These are phyloP conservation scores for Cylloceria caligata DNA, from an alignment of 2,888 invertebrate species.

Conservation along the genomic window DNA sequence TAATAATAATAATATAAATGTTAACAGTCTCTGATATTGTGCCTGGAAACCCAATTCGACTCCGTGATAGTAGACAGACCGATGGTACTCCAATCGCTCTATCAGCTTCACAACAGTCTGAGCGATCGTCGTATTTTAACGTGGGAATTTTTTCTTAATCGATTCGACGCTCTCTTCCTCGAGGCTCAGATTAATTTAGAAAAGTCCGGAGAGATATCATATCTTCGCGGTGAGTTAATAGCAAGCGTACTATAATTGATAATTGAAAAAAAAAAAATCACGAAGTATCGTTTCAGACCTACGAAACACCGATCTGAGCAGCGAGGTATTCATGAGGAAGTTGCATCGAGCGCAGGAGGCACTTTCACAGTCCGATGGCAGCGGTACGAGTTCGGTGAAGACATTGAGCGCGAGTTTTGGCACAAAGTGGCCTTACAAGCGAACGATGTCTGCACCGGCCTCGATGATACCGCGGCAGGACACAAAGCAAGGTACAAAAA, in stretches of 20 bases:
- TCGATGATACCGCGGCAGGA: conserved; percentile 92
- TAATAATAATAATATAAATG: conserved; percentile 51
- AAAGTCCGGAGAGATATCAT: conserved; percentile 93
- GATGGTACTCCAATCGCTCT: conserved; percentile 97
- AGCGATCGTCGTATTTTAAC: conserved; percentile 95
- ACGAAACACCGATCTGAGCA: conserved; percentile 94
- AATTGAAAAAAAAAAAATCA: not conserved
- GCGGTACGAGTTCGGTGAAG: conserved; percentile 87
- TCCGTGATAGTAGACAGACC: conserved; percentile 98
- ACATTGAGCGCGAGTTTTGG: conserved; percentile 95
- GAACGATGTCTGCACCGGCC: conserved; percentile 97
- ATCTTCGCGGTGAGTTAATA: conserved; percentile 89
- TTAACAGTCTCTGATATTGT: conserved; percentile 93
- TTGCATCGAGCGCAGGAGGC: conserved; percentile 96
- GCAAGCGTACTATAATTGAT: not conserved
- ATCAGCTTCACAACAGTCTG: conserved; percentile 96
- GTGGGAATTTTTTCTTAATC: conserved; percentile 99
- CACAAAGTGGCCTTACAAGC: conserved; percentile 97
- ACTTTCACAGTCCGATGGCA: conserved; percentile 90
- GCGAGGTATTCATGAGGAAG: conserved; percentile 94
- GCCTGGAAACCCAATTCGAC: conserved; percentile 99
- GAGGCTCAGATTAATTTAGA: conserved; percentile 98
- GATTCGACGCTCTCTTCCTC: conserved; percentile 97
- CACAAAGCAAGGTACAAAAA: conserved; percentile 87
- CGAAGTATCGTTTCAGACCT: conserved; percentile 88